Evolutionary conservation across 2,888 invertebrate species (phyloP).

Genomic region (Andrena bucephala): DNA sequence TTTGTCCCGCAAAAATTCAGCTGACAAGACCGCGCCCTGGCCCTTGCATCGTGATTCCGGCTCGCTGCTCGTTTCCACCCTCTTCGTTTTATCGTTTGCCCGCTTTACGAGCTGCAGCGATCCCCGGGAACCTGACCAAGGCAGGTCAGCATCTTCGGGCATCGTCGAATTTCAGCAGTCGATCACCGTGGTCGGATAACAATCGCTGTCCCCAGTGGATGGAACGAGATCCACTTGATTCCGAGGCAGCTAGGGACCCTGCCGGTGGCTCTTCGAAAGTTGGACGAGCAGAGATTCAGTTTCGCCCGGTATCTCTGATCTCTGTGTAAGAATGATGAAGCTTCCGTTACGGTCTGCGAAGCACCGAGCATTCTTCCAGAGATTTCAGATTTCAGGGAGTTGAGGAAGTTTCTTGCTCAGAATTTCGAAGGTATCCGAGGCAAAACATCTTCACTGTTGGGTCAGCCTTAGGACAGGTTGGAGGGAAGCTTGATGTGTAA

Average conservation of each 20-base stretch:
- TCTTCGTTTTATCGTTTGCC: not conserved
- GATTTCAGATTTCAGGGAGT: not conserved
- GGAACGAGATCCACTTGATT: constrained; percentile 48
- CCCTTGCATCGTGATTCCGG: not conserved
- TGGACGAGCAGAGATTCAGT: constrained; percentile 1
- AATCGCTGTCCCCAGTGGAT: constrained; percentile 37
- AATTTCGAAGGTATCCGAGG: too few relatives aligned
- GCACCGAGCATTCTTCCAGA: not conserved
- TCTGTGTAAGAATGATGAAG: not conserved
- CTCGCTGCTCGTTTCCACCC: not conserved
- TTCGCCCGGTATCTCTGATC: constrained; percentile 28
- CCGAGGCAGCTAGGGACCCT: constrained; percentile 11
- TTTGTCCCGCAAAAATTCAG: constrained; percentile 12
- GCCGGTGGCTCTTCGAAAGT: constrained; percentile 20
- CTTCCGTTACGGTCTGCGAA: not conserved
- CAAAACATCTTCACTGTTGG: too few relatives aligned
- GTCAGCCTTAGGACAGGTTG: too few relatives aligned
- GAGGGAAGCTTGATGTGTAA: too few relatives aligned
- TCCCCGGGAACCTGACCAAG: not conserved
- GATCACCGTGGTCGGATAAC: constrained; percentile 14
- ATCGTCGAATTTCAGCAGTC: constrained; percentile 38
- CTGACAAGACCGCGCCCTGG: not conserved
- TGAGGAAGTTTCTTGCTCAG: too few relatives aligned
- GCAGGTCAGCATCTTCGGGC: constrained; percentile 1
- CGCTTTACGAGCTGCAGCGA: constrained; percentile 3